Evolutionary conservation across 2,888 invertebrate genomes (phyloP), one percentile per base, ranked within the genome.

Genomic region (Bhutanitis thaidina): DNA sequence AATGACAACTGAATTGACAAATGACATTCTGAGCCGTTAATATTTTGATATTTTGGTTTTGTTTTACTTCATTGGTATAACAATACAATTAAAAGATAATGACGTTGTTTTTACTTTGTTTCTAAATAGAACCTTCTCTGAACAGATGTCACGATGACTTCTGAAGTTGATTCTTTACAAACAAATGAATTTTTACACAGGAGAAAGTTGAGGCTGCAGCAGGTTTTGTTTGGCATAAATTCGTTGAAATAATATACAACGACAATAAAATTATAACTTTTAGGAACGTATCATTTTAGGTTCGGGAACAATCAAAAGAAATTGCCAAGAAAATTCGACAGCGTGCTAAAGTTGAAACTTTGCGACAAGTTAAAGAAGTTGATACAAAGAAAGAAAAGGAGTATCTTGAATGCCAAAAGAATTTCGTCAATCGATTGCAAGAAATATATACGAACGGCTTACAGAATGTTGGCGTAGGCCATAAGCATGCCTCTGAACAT

Each of bases 241-340:
- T 27, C 5, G 30, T 49, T 43, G 40, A 41, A 37, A 44, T 12
- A 34, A 34, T 13, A n/a, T 30, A 7, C 10, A 34, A 27, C 27
- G 27, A 7, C 7, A 27, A 27, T 27, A 8, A 27, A 9, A 34
- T 34, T 7, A 13, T 12, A 51, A 55, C 49, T 57, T 55, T 55
- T 53, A 48, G 39, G 52, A 32, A 52, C 45, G 57, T 52, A 43
- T 34, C 7, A 12, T 74, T 80, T 67, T 77, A 90, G 90, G 90
- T 90, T 61, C 80, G 90, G 56, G 90, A 90, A 71, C 90, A 90
- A 62, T 90, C 90, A 41, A 90, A 89, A 72, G 86, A 87, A 49
- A 85, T 90, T 46, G 90, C 90, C 10, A 87, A 83, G 65, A 83
- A 81, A 69, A 77, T 90, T 58, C 69, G 90, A 57, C 80, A 83